Evolutionary conservation across 2,113 vertebrate species (phyloP).

Genomic region (Morone saxatilis): DNA sequence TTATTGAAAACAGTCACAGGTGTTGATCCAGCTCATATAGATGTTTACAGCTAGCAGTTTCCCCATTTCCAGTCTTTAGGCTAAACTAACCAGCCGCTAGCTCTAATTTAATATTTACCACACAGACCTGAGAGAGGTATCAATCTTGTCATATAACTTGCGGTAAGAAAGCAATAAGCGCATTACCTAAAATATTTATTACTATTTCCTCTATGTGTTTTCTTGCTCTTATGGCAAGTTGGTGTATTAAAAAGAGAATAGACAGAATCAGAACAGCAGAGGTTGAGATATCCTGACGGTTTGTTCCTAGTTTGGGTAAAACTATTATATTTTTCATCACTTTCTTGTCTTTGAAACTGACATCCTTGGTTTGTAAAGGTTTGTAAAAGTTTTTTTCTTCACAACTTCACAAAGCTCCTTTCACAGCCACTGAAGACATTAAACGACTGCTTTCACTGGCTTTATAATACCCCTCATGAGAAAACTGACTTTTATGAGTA

Average conservation of each 20-base stretch:
- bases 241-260: neutral
- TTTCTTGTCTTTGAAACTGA: neutral
- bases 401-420: too few relatives aligned
- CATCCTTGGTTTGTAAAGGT: neutral
- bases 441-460: neutral
- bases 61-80: neutral
- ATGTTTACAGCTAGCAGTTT: neutral
- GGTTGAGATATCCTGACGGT: neutral
- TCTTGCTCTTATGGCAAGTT: too few relatives aligned
- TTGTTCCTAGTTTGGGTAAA: neutral
- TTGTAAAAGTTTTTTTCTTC: neutral
- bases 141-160: too few relatives aligned
- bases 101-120: neutral
- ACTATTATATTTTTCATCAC: too few relatives aligned
- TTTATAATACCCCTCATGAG: too few relatives aligned
- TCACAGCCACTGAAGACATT: neutral
- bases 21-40: neutral
- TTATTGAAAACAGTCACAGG: neutral
- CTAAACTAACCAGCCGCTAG: neutral
- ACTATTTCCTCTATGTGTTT: too few relatives aligned
- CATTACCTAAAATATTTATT: neutral
- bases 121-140: neutral
- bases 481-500: neutral
- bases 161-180: neutral
- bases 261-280: neutral